Evolutionary conservation across 2,888 invertebrate species (phyloP).

Genomic region (Lasioglossum malachurum): DNA sequence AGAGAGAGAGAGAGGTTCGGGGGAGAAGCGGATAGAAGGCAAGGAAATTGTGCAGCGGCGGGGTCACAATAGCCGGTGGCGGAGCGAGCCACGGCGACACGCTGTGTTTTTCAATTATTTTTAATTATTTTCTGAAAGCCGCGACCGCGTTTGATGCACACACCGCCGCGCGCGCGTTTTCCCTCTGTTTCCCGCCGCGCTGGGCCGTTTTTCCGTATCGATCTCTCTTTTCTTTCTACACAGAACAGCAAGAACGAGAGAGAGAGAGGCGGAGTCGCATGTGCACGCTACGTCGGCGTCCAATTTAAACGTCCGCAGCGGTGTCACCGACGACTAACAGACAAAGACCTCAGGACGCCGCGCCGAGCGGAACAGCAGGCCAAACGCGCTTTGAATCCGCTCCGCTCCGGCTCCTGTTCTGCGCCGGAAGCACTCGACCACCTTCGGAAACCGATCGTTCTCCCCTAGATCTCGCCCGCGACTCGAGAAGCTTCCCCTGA

Average conservation of each 20-base stretch:
- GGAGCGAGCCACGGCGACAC: slow-evolving; percentile 41
- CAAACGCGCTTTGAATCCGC: slow-evolving; percentile 22
- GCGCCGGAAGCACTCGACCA: slow-evolving; percentile 13
- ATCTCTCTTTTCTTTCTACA: slow-evolving; percentile 25
- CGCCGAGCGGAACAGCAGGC: neutral
- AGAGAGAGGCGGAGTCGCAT: neutral
- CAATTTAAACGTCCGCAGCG: slow-evolving; percentile 58
- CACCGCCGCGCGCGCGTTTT: slow-evolving; percentile 15
- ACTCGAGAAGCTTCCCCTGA: neutral
- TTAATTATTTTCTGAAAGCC: slow-evolving; percentile 75
- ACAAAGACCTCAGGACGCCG: slow-evolving; percentile 24
- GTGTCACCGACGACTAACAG: slow-evolving; percentile 39
- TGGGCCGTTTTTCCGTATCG: slow-evolving; percentile 31
- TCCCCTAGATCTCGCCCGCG: neutral
- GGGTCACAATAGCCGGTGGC: slow-evolving; percentile 58
- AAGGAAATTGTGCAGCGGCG: slow-evolving; percentile 66
- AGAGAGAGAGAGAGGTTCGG: neutral
- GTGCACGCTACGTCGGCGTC: slow-evolving; percentile 31
- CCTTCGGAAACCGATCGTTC: slow-evolving; percentile 5
- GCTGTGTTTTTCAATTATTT: slow-evolving; percentile 74
- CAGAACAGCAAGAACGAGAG: neutral
- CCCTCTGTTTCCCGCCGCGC: slow-evolving; percentile 3
- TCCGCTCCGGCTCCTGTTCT: neutral
- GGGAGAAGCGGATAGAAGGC: slow-evolving; percentile 33
- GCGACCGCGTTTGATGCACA: slow-evolving; percentile 66